phyloP scores from a whole-genome alignment of 2,888 invertebrate genomes.

The Cryptocephalus primarius region DNA sequence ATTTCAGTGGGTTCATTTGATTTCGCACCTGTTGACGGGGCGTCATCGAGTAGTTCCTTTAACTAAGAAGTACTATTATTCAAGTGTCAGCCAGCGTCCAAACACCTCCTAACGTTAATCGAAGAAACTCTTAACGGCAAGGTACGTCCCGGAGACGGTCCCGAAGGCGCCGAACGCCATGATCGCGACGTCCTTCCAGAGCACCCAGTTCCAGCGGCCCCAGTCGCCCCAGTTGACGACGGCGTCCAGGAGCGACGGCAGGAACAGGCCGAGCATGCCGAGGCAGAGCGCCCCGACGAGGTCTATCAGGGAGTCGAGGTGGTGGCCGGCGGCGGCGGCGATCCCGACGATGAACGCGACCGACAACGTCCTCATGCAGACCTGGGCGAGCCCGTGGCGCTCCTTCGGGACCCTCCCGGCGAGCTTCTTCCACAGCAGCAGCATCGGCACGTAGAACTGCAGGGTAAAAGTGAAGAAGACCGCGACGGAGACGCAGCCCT shows the following conservation, averaged over 20 bases:
- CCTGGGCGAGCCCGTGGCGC: constrained; percentile 43
- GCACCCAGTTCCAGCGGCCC: constrained; percentile 52
- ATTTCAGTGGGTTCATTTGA: too few relatives aligned
- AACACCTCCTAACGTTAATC: background rate
- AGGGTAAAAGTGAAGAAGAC: constrained; percentile 88
- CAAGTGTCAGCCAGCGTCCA: too few relatives aligned
- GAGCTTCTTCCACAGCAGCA: constrained; percentile 75
- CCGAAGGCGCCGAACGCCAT: constrained; percentile 53
- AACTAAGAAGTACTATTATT: too few relatives aligned
- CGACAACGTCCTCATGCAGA: constrained; percentile 40
- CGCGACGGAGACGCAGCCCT: constrained; percentile 74
- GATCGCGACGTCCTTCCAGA: constrained; percentile 55
- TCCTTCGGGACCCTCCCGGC: constrained; percentile 36
- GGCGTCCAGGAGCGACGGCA: constrained; percentile 64
- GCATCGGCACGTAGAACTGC: constrained; percentile 89
- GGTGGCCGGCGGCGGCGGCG: constrained; percentile 55
- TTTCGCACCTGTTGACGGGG: too few relatives aligned
- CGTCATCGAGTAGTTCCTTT: too few relatives aligned
- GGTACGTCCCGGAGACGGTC: constrained; percentile 50
- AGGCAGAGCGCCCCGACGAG: constrained; percentile 71
- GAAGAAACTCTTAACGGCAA: constrained; percentile 22
- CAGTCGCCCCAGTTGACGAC: constrained; percentile 58
- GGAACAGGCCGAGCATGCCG: constrained; percentile 56
- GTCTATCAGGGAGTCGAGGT: constrained; percentile 78
- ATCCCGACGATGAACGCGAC: constrained; percentile 46